Evolutionary conservation across 2,888 invertebrate species (phyloP), one percentile per base, ranked within the genome.

Genomic region (Hirtodrosophila histrioides): DNA sequence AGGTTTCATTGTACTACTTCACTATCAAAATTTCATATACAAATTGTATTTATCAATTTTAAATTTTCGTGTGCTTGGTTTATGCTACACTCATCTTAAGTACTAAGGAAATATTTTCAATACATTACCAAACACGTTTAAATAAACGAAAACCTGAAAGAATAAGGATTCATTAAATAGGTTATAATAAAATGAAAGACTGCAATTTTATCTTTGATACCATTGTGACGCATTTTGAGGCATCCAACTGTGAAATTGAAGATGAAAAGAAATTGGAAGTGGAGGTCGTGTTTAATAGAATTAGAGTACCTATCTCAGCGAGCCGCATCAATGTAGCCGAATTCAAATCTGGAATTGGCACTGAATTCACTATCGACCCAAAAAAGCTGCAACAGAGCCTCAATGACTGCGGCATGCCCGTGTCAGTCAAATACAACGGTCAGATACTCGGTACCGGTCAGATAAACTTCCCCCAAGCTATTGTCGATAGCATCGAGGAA

Each of bases 281-380:
- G 0, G 69, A 73, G 3, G 71, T 71, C 0, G 50, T 35, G 8
- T 86, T 90, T n/a, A 79, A 86, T 55, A 64, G 49, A 1, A 67
- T 49, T 0, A 24, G 58, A 2, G 49, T 90, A 2, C 45, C 50
- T 0, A 78, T 90, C n/a, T 80, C 85, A 11, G 62, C 69, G 0
- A 88, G 83, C 56, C 86, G 85, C 6, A 87, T 89, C 6, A 89
- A 90, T 75, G 75, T 85, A 0, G 61, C 57, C 2, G 89, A 90
- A 8, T 90, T 90, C 11, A 79, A 75, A 12, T 31, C 76, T 0
- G 76, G 79, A 0, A 63, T 78, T 4, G 80, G 85, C 10, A 64
- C 61, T 27, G 81, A 86, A 27, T 86, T 90, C 39, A 12, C 12
- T 0, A 57, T 74, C 2, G 37, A 62, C 4, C 80, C 86, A 1